Evolutionary conservation across 2,888 invertebrate genomes (phyloP).

Genomic region (Aspidiotus destructor): DNA sequence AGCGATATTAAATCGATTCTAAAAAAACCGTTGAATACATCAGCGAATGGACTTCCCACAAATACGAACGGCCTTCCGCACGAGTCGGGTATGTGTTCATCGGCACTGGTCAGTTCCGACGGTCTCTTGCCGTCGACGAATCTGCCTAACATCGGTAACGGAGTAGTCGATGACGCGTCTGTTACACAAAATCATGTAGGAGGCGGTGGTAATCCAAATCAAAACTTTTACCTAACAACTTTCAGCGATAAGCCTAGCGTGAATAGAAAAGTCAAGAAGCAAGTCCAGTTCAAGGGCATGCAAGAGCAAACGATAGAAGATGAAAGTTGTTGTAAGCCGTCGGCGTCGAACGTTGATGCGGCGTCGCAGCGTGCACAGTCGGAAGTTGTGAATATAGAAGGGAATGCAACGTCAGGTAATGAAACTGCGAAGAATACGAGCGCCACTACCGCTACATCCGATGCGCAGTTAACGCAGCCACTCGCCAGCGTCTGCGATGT

Average conservation of each 20-base stretch:
- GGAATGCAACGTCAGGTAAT: too few species aligned
- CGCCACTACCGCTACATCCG: neutral
- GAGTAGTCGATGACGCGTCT: neutral
- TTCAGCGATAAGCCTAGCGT: constrained; percentile 7
- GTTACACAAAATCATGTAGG: neutral
- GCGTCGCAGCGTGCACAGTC: constrained; percentile 1
- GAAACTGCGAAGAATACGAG: neutral
- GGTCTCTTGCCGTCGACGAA: neutral
- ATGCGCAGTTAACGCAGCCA: neutral
- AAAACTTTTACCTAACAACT: constrained; percentile 28
- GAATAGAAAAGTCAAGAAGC: constrained; percentile 39
- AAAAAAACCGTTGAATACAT: constrained; percentile 43
- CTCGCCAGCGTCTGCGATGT: constrained; percentile 15
- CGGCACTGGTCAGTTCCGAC: neutral
- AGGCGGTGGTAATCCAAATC: constrained; percentile 3
- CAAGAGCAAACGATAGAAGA: constrained; percentile 32
- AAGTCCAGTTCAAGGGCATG: constrained; percentile 41
- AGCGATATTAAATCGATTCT: constrained; percentile 47
- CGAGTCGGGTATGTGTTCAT: constrained; percentile 16
- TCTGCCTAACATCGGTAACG: neutral
- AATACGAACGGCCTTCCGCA: neutral
- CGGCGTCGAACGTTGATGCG: constrained; percentile 18
- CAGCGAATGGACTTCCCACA: neutral
- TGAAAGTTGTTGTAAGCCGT: constrained; percentile 25
- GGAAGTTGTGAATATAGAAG: too few species aligned